Percentiles rank a stretch among this genome's conserved stretches.
Evolutionary conservation across 2,113 vertebrate genomes (phyloP).

Genomic region (Sula dactylatra): DNA sequence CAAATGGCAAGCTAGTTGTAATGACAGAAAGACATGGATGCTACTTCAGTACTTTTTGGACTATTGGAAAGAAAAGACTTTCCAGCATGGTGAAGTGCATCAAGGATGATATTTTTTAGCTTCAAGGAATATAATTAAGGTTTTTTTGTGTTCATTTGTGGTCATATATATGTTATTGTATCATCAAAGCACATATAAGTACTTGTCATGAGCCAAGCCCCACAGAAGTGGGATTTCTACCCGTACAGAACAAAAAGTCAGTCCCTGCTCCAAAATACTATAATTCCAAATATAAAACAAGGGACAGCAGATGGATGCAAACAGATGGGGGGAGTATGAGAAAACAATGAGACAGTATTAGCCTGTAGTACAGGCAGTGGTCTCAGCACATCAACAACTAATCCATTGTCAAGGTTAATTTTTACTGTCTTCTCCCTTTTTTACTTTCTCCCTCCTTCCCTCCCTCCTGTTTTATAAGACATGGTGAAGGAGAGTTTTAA

Average conservation of each 20-base stretch:
- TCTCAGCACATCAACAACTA: conserved; percentile 47
- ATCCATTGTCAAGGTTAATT: conserved; percentile 33
- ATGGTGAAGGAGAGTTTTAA: neutral
- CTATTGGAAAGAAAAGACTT: neutral
- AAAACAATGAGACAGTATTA: conserved; percentile 64
- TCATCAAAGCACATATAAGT: neutral
- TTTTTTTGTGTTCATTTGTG: neutral
- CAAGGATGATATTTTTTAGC: neutral
- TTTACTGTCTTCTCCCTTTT: neutral
- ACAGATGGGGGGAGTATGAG: conserved; percentile 64
- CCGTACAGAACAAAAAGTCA: conserved; percentile 36
- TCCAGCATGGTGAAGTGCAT: neutral
- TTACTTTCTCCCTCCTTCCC: neutral
- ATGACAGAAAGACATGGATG: neutral
- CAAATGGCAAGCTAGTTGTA: neutral
- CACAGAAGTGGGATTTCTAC: conserved; percentile 26
- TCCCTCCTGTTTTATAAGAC: neutral
- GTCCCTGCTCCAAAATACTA: conserved; percentile 48
- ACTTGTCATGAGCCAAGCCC: neutral
- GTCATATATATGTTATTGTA: neutral
- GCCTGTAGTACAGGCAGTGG: conserved; percentile 54
- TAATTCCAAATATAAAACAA: conserved; percentile 62
- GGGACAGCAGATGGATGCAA: conserved; percentile 65
- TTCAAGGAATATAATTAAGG: neutral
- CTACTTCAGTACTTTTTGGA: neutral